Evolutionary conservation across 1,140 invertebrate genomes (phyloP).

Genomic region (Drosophila hydei): DNA sequence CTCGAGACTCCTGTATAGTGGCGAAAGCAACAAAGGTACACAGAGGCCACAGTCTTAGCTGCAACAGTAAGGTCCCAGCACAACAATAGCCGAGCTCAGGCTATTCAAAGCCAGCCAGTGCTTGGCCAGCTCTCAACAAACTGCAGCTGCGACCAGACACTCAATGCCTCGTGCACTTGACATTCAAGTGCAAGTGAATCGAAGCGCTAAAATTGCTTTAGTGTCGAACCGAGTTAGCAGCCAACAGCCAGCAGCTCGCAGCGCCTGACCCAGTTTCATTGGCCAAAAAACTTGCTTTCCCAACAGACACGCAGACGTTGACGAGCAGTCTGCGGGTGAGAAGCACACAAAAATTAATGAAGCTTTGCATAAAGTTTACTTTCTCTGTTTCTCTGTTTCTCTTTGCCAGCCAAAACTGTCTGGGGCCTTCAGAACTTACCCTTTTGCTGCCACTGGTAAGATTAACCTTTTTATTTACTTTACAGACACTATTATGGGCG

Average conservation of each 20-base stretch:
- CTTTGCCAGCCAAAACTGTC: not conserved
- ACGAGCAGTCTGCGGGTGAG: not conserved
- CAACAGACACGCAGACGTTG: not conserved
- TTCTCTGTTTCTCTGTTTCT: not conserved
- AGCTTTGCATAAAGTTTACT: not conserved
- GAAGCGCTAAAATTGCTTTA: conserved; percentile 56
- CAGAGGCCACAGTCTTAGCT: conserved; percentile 27
- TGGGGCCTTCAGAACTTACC: not conserved
- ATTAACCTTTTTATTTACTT: no score
- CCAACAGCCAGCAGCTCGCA: not conserved
- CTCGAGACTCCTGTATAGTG: not conserved
- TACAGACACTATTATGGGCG: no score
- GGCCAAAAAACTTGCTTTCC: not conserved
- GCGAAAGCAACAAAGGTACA: conserved; percentile 21
- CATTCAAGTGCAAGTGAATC: conserved; percentile 46
- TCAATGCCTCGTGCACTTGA: conserved; percentile 25
- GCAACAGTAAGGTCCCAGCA: conserved; percentile 34
- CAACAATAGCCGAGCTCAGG: conserved; percentile 41
- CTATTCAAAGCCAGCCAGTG: conserved; percentile 12
- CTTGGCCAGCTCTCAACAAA: conserved; percentile 20
- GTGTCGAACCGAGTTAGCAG: conserved; percentile 16
- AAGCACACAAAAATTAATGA: not conserved
- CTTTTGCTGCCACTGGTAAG: not conserved
- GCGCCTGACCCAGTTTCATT: not conserved
- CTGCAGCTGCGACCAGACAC: conserved; percentile 20